phyloP scores from a whole-genome alignment of 2,113 vertebrate species.

The Menura novaehollandiae region DNA sequence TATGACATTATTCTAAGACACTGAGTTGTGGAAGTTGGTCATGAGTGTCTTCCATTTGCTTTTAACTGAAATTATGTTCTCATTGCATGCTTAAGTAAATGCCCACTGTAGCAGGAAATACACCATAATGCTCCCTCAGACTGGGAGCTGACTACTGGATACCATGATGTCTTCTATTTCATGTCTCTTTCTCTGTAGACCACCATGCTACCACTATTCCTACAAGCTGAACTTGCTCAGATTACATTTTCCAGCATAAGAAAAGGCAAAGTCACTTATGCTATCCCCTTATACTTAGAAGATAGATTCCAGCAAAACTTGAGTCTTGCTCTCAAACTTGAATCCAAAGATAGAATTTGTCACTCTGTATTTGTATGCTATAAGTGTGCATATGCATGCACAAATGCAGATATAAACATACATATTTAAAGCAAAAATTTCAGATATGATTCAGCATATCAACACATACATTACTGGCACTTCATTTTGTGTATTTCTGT shows the following conservation, averaged over 20 bases:
- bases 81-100: neutral
- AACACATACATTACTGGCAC: neutral
- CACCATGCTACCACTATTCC: neutral
- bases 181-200: neutral
- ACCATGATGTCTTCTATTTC: neutral
- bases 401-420: neutral
- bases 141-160: neutral
- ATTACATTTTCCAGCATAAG: neutral
- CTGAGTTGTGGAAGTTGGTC: neutral
- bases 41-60: neutral
- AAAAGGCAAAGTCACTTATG: neutral
- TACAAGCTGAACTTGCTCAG: neutral
- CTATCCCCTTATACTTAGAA: neutral
- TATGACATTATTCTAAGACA: neutral
- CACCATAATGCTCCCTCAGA: neutral
- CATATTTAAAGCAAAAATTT: neutral
- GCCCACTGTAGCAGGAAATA: neutral
- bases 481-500: neutral
- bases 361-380: neutral
- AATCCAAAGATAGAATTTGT: neutral
- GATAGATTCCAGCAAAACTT: neutral
- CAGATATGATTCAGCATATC: neutral
- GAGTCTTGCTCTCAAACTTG: neutral
- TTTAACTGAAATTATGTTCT: neutral
- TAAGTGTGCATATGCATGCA: neutral